These are phyloP conservation scores for Hemithea aestivaria DNA, from an alignment of 2,888 invertebrate species.

Conservation along the genomic window DNA sequence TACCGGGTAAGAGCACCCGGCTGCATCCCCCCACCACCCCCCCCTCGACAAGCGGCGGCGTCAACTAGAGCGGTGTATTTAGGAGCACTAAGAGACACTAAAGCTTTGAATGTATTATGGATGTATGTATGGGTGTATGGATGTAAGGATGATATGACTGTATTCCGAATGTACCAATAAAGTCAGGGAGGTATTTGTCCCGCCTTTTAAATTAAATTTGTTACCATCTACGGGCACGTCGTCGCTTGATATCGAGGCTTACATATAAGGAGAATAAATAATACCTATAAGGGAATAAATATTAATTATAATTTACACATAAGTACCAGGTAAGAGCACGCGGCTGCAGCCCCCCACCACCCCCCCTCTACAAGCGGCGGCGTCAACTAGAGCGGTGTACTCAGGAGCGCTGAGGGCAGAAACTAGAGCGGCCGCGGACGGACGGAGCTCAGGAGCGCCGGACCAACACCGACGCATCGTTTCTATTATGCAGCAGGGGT, in stretches of 20 bases:
- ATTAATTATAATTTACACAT: no score
- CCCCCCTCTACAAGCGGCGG: constrained; percentile 37
- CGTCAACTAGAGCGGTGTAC: constrained; percentile 81
- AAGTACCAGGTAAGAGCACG: constrained; percentile 3
- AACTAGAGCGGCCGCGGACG: constrained; percentile 97
- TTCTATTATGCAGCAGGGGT: constrained; percentile 93
- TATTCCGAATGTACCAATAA: no score
- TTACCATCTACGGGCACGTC: no score
- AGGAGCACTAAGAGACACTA: constrained; percentile 93
- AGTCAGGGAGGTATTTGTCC: no score
- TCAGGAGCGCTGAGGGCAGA: constrained; percentile 95
- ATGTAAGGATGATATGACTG: no score
- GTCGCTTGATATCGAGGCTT: no score
- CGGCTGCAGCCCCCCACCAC: constrained; percentile 26
- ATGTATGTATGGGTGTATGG: no score
- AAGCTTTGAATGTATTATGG: no score
- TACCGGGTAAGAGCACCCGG: constrained; percentile 6
- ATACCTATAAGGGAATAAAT: no score
- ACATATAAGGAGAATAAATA: no score
- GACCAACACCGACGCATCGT: constrained; percentile 98
- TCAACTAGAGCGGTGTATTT: constrained; percentile 85
- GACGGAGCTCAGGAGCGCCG: constrained; percentile 89
- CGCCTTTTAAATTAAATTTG: no score
- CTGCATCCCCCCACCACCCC: constrained; percentile 28
- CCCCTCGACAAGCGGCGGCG: constrained; percentile 41